Evolutionary conservation across 1,140 invertebrate genomes (phyloP).

Genomic region (Chymomyza costata): DNA sequence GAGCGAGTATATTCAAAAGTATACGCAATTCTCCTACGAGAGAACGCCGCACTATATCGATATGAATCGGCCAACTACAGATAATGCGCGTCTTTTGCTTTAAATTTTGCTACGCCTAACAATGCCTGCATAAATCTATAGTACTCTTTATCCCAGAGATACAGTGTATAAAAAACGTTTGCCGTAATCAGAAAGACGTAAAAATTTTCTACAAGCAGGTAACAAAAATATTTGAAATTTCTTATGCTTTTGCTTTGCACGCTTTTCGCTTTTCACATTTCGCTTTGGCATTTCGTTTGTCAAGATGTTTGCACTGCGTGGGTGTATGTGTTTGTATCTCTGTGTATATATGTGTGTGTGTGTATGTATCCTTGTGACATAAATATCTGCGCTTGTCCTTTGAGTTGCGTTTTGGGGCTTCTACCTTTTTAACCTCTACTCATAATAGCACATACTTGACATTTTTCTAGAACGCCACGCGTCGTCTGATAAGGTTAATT

Average conservation of each 20-base stretch:
- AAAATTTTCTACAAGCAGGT: constrained; percentile 65
- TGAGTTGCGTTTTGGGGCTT: too few relatives aligned
- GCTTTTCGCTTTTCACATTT: constrained; percentile 36
- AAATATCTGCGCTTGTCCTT: constrained; percentile 44
- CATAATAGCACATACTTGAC: constrained; percentile 16
- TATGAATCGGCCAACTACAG: too few relatives aligned
- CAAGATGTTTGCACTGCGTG: background rate
- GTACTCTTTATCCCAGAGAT: too few relatives aligned
- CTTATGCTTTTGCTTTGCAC: constrained; percentile 21
- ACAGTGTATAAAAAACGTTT: constrained; percentile 31
- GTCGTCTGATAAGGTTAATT: constrained; percentile 64
- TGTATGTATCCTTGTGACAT: constrained; percentile 48
- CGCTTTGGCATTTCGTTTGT: constrained; percentile 57
- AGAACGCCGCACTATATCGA: too few relatives aligned
- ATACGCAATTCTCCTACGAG: too few relatives aligned
- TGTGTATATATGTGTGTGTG: background rate
- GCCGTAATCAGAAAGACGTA: constrained; percentile 68
- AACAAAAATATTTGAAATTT: constrained; percentile 70
- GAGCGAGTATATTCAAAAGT: too few relatives aligned
- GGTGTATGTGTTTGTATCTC: background rate
- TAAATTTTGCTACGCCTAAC: too few relatives aligned
- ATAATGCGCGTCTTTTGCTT: too few relatives aligned
- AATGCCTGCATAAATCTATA: too few relatives aligned
- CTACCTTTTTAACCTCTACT: constrained; percentile 16
- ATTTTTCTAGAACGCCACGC: constrained; percentile 32